Evolutionary conservation across 2,113 vertebrate genomes (phyloP).

Genomic region (Saguinus imperator): DNA sequence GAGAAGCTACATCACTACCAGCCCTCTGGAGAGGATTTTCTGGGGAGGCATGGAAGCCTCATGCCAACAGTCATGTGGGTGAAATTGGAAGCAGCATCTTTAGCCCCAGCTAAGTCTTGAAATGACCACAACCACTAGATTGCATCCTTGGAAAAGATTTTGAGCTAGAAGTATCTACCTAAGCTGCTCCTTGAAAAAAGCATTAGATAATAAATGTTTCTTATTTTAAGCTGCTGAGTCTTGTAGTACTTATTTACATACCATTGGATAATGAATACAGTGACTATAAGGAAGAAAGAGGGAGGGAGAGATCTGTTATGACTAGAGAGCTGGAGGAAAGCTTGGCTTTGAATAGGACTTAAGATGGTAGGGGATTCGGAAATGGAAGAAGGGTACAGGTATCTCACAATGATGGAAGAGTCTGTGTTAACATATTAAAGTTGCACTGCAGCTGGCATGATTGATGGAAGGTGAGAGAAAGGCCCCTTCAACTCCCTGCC

Average conservation of each 20-base stretch:
- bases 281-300: background rate
- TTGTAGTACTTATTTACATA: background rate
- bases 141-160: background rate
- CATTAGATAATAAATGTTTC: background rate
- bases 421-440: background rate
- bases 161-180: background rate
- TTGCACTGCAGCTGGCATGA: background rate
- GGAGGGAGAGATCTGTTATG: background rate
- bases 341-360: background rate
- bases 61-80: background rate
- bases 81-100: background rate
- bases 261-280: background rate
- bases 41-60: background rate
- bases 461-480: background rate
- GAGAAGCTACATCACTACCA: background rate
- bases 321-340: background rate
- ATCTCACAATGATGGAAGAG: background rate
- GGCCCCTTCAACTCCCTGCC: background rate
- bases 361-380: fast-evolving
- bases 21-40: background rate
- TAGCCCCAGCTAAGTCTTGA: background rate
- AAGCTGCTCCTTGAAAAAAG: background rate
- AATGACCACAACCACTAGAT: background rate
- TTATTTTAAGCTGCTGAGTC: background rate
- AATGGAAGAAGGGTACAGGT: no score